Evolutionary conservation across 2,888 invertebrate genomes (phyloP).

Genomic region (Scaptomyza polygonia): DNA sequence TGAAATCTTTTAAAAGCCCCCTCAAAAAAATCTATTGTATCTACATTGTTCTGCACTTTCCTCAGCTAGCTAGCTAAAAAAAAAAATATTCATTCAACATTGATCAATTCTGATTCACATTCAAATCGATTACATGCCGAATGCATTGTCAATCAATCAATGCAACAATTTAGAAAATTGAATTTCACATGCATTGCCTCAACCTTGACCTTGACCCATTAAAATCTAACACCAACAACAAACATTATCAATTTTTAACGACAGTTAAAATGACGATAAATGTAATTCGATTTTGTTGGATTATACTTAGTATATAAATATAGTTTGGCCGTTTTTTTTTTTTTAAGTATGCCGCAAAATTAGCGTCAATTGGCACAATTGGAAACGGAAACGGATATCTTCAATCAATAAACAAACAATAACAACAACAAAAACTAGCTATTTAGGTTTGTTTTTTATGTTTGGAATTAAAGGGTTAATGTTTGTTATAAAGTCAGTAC

Average conservation of each 20-base stretch:
- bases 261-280: too few relatives aligned
- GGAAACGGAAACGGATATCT: conserved; percentile 12
- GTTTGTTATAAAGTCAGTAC: conserved; percentile 45
- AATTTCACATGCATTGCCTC: conserved; percentile 3
- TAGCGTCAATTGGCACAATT: conserved; percentile 30
- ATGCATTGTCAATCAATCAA: conserved; percentile 14
- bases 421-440: not conserved
- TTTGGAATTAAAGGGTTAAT: not conserved
- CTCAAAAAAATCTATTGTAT: not conserved
- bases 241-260: too few relatives aligned
- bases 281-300: not conserved
- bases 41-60: not conserved
- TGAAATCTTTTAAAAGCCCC: too few relatives aligned
- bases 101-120: not conserved
- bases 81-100: not conserved
- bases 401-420: conserved; percentile 25
- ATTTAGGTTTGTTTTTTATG: not conserved
- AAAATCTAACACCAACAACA: not conserved
- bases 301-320: too few relatives aligned
- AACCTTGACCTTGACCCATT: conserved; percentile 10
- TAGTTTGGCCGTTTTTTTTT: not conserved
- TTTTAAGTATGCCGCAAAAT: too few relatives aligned
- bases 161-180: conserved; percentile 13
- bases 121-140: not conserved
- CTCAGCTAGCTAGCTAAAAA: too few relatives aligned